These are phyloP conservation scores for Tenrec ecaudatus DNA, from an alignment of 2,113 vertebrate genomes.

Conservation along the genomic window DNA sequence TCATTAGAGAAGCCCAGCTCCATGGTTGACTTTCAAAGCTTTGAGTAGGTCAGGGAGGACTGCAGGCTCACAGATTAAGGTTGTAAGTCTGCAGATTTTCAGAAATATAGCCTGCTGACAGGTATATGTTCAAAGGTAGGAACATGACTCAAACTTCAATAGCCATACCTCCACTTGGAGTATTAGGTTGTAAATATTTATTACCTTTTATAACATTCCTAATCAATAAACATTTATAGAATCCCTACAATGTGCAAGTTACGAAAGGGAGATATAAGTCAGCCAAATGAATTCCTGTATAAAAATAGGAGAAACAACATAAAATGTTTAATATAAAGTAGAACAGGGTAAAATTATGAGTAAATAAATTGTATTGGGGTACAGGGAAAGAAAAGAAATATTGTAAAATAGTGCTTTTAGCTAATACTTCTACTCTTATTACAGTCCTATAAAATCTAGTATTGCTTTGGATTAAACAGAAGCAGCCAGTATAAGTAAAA, in stretches of 20 bases:
- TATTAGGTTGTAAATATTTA: neutral
- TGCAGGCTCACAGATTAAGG: neutral
- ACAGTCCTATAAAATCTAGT: too few species aligned
- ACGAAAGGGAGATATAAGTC: neutral
- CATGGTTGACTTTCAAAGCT: constrained; percentile 5
- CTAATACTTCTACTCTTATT: too few species aligned
- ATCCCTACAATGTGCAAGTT: neutral
- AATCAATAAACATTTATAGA: neutral
- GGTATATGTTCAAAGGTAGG: neutral
- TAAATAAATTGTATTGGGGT: neutral
- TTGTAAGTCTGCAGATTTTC: constrained; percentile 16
- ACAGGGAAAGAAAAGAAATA: neutral
- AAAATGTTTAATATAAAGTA: neutral
- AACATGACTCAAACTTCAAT: constrained; percentile 14
- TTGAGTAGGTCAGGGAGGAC: neutral
- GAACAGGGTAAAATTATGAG: neutral
- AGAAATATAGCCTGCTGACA: neutral
- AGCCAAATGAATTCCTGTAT: neutral
- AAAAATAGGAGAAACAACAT: neutral
- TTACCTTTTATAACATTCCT: neutral
- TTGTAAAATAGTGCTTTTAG: neutral
- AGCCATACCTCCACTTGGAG: neutral
- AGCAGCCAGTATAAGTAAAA: too few species aligned
- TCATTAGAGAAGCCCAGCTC: neutral
- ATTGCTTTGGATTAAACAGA: too few species aligned